Evolutionary conservation across 2,888 invertebrate species (phyloP), one percentile per base, ranked within the genome.

Genomic region (Pachycephus smyrnensis): DNA sequence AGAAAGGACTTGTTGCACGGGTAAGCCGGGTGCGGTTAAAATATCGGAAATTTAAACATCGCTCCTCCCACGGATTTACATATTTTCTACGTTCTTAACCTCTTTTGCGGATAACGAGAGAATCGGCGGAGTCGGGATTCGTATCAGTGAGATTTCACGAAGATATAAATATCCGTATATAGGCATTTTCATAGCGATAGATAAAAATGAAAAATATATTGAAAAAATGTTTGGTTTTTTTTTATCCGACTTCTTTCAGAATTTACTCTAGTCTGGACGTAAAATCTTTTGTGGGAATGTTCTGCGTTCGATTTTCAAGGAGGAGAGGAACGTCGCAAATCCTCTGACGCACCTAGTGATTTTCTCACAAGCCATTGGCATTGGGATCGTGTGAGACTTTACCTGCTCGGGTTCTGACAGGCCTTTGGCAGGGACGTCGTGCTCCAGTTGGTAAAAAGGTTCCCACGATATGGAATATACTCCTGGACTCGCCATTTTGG

Each of bases 1-100:
- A 90, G 90, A 91, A 91, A 90, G 87, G 87, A 91, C 91, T 91
- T 91, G 91, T 91, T 91, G 90, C 90, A 81, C 88, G 86, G 85
- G 85, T 88, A 89, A 89, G 89, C 89, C 86, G 87, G 87, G 86
- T 86, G 89, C 87, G 90, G 89, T 90, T 90, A 89, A 91, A 90
- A 90, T 90, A 90, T 90, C 89, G 89, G 88, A 89, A 90, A 89
- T 89, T 90, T 89, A 86, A 86, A 85, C 86, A 86, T 85, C 74
- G 78, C 79, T 76, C 55, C 55, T 55, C 55, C 55, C 80, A 55
- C 75, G 77, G 81, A 83, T 85, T 85, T 84, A 83, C 83, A 80
- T 84, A 82, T 84, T 85, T 83, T 82, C 85, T 80, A 76, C 77
- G 76, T 75, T 75, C 75, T 75, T 71, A 71, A 71, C 71, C 71